phyloP scores from a whole-genome alignment of 1,140 invertebrate genomes.

The Ylistrum balloti region DNA sequence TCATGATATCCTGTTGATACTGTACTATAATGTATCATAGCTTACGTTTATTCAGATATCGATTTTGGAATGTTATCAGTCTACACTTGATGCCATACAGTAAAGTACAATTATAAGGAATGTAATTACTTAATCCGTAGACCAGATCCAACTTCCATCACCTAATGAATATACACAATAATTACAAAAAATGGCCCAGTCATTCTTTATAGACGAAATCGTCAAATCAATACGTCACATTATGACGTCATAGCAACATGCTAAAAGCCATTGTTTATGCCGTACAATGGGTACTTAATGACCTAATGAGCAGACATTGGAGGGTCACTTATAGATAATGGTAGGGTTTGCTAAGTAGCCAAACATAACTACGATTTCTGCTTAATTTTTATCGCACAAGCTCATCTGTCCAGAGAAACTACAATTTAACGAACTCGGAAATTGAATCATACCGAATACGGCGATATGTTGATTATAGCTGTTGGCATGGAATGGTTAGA shows the following conservation, averaged over 20 bases:
- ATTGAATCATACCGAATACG: no score
- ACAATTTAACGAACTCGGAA: not conserved
- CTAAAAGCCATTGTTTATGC: not conserved
- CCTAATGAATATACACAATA: not conserved
- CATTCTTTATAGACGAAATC: not conserved
- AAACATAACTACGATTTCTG: not conserved
- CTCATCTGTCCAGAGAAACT: not conserved
- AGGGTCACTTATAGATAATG: not conserved
- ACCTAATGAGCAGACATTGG: not conserved
- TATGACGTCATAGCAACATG: not conserved
- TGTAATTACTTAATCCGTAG: not conserved
- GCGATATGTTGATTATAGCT: no score
- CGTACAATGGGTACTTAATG: not conserved
- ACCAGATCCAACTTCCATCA: not conserved
- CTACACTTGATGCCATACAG: not conserved
- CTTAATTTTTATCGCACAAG: not conserved
- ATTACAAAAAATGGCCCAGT: not conserved
- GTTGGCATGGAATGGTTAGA: no score
- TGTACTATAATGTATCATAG: not conserved
- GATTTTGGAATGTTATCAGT: not conserved
- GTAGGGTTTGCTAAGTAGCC: not conserved
- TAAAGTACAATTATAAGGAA: no score
- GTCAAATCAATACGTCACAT: conserved; percentile 11
- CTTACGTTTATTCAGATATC: not conserved
- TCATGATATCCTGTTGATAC: not conserved